Conservation (phyloP, 1,140 invertebrate genomes). For the Mercenaria mercenaria region DNA sequence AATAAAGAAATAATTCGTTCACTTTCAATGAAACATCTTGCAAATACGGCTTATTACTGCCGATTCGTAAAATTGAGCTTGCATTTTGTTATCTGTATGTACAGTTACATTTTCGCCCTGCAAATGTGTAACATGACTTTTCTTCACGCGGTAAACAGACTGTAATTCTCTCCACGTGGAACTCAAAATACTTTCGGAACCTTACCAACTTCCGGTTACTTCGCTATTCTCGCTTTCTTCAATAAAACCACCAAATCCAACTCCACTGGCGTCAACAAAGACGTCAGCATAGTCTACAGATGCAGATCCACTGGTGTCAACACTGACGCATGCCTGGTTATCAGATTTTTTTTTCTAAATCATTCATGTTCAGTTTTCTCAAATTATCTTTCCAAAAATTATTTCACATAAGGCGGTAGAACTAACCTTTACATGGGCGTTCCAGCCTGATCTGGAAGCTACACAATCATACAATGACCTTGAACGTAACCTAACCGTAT, state of each 20-base stretch:
- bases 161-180: slow-evolving; percentile 25
- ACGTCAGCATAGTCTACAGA: not conserved
- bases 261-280: not conserved
- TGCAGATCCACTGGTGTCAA: slow-evolving; percentile 21
- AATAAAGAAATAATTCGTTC: slow-evolving; percentile 2
- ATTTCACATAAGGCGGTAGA: slow-evolving; percentile 1
- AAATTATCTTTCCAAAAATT: slow-evolving; percentile 27
- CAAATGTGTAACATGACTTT: not conserved
- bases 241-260: not conserved
- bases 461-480: slow-evolving; percentile 44
- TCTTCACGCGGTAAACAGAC: not conserved
- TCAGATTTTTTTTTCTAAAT: not conserved
- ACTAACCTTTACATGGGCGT: slow-evolving; percentile 7
- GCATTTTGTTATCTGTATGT: slow-evolving; percentile 39
- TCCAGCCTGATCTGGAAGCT: not conserved
- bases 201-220: not conserved
- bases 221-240: not conserved
- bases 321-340: not conserved
- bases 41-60: slow-evolving; percentile 32
- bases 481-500: slow-evolving; percentile 30
- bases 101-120: not conserved
- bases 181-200: not conserved
- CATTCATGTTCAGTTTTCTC: not conserved
- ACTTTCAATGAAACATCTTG: slow-evolving; percentile 30
- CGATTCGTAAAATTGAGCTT: not conserved